Evolutionary conservation across 2,797 vertebrate species (phyloP).

Genomic region (Gymnopithys bicolor): DNA sequence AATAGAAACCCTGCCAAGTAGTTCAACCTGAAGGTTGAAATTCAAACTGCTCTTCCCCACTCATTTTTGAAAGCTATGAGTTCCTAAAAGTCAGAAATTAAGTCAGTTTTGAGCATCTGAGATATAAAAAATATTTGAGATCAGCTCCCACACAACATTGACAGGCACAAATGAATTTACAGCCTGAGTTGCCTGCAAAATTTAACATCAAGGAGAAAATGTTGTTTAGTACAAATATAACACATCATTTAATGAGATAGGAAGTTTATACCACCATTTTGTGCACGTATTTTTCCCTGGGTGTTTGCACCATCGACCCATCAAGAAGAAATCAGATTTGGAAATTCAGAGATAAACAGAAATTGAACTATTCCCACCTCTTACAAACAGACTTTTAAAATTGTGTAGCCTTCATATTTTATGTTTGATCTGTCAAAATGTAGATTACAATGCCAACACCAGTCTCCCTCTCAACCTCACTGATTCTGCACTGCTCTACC

Average conservation of each 20-base stretch:
- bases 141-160: rapidly evolving
- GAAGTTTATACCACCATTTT: not conserved
- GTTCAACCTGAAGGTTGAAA: not conserved
- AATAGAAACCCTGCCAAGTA: not conserved
- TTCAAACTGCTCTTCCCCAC: not conserved
- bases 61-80: not conserved
- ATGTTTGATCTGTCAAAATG: not conserved
- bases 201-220: not conserved
- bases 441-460: not conserved
- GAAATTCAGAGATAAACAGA: not conserved
- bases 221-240: not conserved
- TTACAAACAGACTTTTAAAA: not conserved
- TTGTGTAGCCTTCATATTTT: not conserved
- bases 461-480: not conserved
- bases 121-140: not conserved
- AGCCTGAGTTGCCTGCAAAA: not conserved
- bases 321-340: not conserved
- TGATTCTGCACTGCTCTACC: not conserved
- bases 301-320: rapidly evolving
- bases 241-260: not conserved
- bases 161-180: not conserved
- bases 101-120: not conserved
- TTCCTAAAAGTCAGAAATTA: not conserved
- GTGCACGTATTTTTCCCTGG: not conserved
- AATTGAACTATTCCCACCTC: not conserved